Base-by-base conservation (phyloP, 2,888 invertebrate genomes). In the Masnerella sp. region DNA sequence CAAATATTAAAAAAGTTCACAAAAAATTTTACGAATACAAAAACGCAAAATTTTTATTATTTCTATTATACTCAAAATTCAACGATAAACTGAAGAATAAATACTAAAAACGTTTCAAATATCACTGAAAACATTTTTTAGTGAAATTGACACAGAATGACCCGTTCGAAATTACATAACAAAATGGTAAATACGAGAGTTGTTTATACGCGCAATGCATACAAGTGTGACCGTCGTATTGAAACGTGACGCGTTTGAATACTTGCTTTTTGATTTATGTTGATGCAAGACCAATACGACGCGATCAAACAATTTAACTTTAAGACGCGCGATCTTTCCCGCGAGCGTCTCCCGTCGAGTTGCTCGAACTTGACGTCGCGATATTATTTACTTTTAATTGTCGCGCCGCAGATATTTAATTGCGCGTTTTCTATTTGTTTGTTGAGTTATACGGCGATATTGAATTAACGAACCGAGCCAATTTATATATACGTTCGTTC, bases 111-210 rank as follows among this genome's bases (percentile, higher is more conserved):
- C n/a, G n/a, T n/a, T n/a, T n/a, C n/a, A n/a, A n/a, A n/a, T n/a
- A n/a, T n/a, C n/a, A n/a, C n/a, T n/a, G n/a, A n/a, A n/a, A n/a
- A n/a, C n/a, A n/a, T n/a, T n/a, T n/a, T n/a, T n/a, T n/a, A n/a
- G n/a, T n/a, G n/a, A n/a, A n/a, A n/a, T n/a, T 59, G 59, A 52
- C 68, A 69, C 52, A 28, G 9, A 61, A 61, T 61, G 69, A 69
- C 69, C 69, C 61, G 69, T n/a, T 61, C 28, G 69, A 8, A 61
- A 68, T 68, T 68, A 52, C 59, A 45, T 52, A 68, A 68, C 68
- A 45, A 52, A 59, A 45, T 61, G 68, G n/a, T n/a, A n/a, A n/a
- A n/a, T 59, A 45, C 34, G 67, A 9, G 52, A 52, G 52, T 61
- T 68, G 68, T 68, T 68, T 68, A 68, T 61, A 45, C 32, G 45